phyloP scores from a whole-genome alignment of 2,797 vertebrate genomes.

The Sphenopsis melanotis region DNA sequence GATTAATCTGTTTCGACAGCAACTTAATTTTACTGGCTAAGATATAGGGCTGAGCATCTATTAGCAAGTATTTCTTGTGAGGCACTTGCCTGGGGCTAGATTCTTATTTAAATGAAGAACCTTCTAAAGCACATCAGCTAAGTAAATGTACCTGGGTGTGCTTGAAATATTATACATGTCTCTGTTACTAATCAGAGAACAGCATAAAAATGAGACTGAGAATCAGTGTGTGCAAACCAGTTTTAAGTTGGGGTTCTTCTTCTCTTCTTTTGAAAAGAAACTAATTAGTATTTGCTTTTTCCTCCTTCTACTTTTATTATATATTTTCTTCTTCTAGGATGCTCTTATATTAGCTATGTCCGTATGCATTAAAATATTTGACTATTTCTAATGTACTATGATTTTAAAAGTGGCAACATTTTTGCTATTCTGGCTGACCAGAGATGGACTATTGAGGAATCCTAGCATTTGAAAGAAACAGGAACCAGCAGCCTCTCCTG shows the following conservation, averaged over 20 bases:
- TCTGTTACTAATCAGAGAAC: neutral
- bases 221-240: neutral
- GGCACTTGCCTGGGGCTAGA: neutral
- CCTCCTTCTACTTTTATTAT: neutral
- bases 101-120: neutral
- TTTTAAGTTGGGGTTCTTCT: neutral
- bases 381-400: neutral
- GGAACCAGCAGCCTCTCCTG: neutral
- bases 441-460: neutral
- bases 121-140: neutral
- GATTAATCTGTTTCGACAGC: conserved; percentile 43
- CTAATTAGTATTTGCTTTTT: neutral
- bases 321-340: neutral
- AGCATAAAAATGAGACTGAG: neutral
- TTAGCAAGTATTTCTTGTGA: conserved; percentile 1
- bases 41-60: conserved; percentile 1
- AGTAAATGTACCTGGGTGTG: neutral
- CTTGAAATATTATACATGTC: neutral
- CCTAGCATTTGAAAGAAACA: neutral
- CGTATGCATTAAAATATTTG: rapidly evolving
- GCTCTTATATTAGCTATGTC: neutral
- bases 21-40: conserved; percentile 53
- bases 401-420: neutral
- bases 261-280: neutral
- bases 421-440: neutral